Evolutionary conservation across 2,797 vertebrate genomes (phyloP).

Genomic region (Falco novaeseelandiae): DNA sequence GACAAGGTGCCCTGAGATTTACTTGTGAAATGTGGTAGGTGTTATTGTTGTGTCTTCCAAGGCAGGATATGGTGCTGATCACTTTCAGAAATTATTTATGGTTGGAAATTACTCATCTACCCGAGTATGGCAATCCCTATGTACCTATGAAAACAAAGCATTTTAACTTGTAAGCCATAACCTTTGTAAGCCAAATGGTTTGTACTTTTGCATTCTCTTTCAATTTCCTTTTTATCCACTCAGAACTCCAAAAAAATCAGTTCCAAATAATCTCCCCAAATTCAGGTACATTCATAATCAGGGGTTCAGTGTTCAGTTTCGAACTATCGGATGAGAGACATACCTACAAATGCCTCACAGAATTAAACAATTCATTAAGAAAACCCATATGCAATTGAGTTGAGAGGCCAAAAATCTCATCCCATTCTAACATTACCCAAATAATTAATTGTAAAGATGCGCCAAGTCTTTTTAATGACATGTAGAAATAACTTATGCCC

Average conservation of each 20-base stretch:
- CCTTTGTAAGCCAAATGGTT: neutral
- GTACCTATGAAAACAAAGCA: neutral
- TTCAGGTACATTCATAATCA: neutral
- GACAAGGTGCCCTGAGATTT: neutral
- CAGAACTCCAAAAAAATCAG: neutral
- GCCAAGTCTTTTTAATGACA: constrained; percentile 33
- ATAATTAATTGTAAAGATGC: constrained; percentile 35
- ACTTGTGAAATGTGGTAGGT: neutral
- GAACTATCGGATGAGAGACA: neutral
- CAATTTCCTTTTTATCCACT: neutral
- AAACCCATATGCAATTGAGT: neutral
- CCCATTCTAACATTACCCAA: constrained; percentile 29
- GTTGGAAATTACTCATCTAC: neutral
- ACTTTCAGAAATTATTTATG: neutral
- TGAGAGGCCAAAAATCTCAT: constrained; percentile 14
- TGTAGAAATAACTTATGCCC: constrained; percentile 48
- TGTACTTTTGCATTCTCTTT: neutral
- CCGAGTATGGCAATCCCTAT: neutral
- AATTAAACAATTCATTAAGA: constrained; percentile 1
- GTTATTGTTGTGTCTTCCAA: neutral
- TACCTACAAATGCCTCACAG: neutral
- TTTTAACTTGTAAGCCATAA: neutral
- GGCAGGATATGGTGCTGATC: neutral
- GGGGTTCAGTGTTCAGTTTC: neutral
- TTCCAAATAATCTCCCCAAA: neutral